Percentiles rank a stretch among this genome's conserved stretches.
phyloP scores from a whole-genome alignment of 2,888 invertebrate genomes.

The Ariolimax columbianus region DNA sequence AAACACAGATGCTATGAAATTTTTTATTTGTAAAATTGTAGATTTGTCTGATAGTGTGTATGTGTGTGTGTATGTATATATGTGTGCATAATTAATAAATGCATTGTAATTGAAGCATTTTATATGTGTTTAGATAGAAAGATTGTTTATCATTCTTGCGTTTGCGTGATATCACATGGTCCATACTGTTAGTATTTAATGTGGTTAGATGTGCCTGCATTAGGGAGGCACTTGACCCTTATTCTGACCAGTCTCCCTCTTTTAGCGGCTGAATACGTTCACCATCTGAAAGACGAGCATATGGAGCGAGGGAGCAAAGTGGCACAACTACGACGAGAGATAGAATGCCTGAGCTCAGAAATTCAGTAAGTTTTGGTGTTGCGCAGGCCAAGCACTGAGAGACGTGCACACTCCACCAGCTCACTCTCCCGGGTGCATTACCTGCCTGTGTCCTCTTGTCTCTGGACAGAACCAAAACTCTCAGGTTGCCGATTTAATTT shows the following conservation, averaged over 20 bases:
- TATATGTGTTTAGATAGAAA: slow-evolving; percentile 9
- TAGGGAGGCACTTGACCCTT: slow-evolving; percentile 53
- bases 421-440: background rate
- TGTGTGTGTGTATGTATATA: background rate
- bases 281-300: slow-evolving; percentile 55
- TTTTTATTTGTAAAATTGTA: background rate
- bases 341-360: slow-evolving; percentile 57
- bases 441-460: slow-evolving; percentile 19
- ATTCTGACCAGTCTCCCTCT: slow-evolving; percentile 60
- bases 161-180: slow-evolving; percentile 32
- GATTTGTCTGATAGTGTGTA: background rate
- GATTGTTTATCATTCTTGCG: background rate
- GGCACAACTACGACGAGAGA: slow-evolving; percentile 55
- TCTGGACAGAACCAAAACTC: slow-evolving; percentile 31
- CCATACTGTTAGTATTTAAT: slow-evolving; percentile 35
- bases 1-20: slow-evolving; percentile 15
- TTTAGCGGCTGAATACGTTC: slow-evolving; percentile 59
- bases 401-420: slow-evolving; percentile 20
- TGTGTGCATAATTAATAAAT: background rate
- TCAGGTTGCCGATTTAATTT: slow-evolving; percentile 22
- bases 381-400: slow-evolving; percentile 19
- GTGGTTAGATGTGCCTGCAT: slow-evolving; percentile 52
- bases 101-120: slow-evolving; percentile 35
- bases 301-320: slow-evolving; percentile 55
- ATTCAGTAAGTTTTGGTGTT: slow-evolving; percentile 58